Conservation (phyloP, 2,113 vertebrate species). For the Dipodomys stephensi region DNA sequence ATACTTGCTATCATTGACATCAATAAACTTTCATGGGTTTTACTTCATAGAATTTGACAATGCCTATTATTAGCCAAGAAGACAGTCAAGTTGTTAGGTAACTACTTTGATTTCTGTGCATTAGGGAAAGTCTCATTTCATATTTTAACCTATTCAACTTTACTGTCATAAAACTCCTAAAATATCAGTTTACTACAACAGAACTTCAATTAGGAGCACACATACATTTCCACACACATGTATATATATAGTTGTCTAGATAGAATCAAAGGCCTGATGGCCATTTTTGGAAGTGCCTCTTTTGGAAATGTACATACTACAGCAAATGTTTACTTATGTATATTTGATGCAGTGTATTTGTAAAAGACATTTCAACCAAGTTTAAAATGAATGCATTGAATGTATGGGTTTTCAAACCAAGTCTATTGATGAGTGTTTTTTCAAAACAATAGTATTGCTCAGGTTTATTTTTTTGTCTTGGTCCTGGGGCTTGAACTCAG, state of each 20-base stretch:
- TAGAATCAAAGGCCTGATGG: neutral
- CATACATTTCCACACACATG: neutral
- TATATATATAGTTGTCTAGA: neutral
- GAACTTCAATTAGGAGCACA: conserved; percentile 10
- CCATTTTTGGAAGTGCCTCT: neutral
- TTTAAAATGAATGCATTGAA: conserved; percentile 44
- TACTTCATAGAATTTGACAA: neutral
- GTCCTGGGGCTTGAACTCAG: too few species aligned
- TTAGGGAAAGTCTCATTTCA: conserved; percentile 35
- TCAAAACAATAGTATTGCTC: conserved; percentile 21
- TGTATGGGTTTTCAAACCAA: conserved; percentile 50
- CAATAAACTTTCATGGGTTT: neutral
- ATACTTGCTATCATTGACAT: neutral
- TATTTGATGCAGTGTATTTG: conserved; percentile 45
- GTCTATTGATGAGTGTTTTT: neutral
- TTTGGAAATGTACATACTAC: neutral
- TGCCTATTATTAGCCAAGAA: neutral
- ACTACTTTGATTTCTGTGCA: conserved; percentile 33
- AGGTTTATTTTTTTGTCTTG: too few species aligned
- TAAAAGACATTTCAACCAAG: conserved; percentile 47
- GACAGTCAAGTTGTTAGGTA: conserved; percentile 18
- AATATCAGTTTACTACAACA: conserved; percentile 22
- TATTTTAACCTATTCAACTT: conserved; percentile 52
- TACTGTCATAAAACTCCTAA: conserved; percentile 33
- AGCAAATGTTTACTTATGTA: conserved; percentile 42